These are phyloP conservation scores for Lutjanus argentimaculatus DNA, from an alignment of 2,797 vertebrate genomes.

Conservation along the genomic window DNA sequence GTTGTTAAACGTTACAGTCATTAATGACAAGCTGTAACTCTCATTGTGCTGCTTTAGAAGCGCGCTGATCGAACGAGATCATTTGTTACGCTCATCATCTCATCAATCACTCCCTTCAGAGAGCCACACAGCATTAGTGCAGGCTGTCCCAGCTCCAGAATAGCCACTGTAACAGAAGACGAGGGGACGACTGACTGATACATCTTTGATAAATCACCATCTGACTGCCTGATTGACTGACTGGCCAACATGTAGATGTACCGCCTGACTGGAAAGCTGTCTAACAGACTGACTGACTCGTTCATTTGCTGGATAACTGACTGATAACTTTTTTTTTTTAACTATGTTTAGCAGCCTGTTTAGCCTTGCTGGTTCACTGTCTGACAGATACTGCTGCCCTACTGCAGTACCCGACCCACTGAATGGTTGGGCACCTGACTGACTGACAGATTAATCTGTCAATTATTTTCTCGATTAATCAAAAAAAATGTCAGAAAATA, in stretches of 20 bases:
- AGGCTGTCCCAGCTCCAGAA: slow-evolving; percentile 24
- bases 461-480: too few species aligned
- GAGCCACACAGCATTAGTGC: slow-evolving; percentile 29
- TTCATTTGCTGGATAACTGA: slow-evolving; percentile 27
- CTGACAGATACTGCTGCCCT: slow-evolving; percentile 4
- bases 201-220: slow-evolving; percentile 45
- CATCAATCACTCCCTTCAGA: slow-evolving; percentile 64
- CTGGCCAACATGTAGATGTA: slow-evolving; percentile 1
- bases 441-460: too few species aligned
- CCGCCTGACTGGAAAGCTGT: slow-evolving; percentile 6
- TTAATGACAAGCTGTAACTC: slow-evolving; percentile 68
- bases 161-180: slow-evolving; percentile 18
- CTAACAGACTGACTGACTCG: slow-evolving; percentile 1
- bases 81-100: slow-evolving; percentile 67
- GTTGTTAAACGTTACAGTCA: slow-evolving; percentile 75
- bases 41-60: slow-evolving; percentile 52
- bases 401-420: slow-evolving; percentile 6
- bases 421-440: slow-evolving; percentile 19
- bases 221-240: slow-evolving; percentile 26
- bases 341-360: slow-evolving; percentile 17
- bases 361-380: slow-evolving; percentile 8
- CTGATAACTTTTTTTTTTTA: slow-evolving; percentile 26
- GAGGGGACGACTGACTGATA: slow-evolving; percentile 27
- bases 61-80: slow-evolving; percentile 51
- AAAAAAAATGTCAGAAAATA: too few species aligned